Evolutionary conservation across 2,113 vertebrate species (phyloP), one percentile per base, ranked within the genome.

Genomic region (Apus apus): DNA sequence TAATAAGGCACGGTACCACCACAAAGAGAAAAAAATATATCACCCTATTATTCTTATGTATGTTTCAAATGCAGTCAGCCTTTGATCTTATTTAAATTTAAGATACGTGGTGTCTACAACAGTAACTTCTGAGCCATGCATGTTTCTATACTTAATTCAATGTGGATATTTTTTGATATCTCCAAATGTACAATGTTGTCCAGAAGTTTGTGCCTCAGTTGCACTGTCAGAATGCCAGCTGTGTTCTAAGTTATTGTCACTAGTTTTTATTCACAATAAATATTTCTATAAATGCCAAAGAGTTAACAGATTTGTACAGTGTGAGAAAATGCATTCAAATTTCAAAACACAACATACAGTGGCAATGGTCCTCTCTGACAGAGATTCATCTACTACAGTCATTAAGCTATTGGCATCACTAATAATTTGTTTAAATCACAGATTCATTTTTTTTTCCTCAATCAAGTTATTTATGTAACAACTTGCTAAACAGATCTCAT

Each of bases 1-100:
- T 94, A 96, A 93, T 65, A 95, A 96, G 75, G 61, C 89, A 81
- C 56, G 45, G 57, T 34, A 89, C 48, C 51, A 94, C 71, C 78
- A 94, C 78, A 93, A 75, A 76, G 48, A 76, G 53, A 60, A 6
- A 83, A 65, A 62, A 46, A 78, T 57, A 27, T 87, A 92, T 89
- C 71, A 45, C 36, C 16, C 85, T 81, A 90, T 91, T 82, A 89
- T 94, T 89, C 79, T 82, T 89, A 96, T 82, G 90, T 85, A 88
- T 21, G 15, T 95, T 95, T 94, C 87, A 88, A 95, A 91, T 46
- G 65, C 61, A 96, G 82, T 56, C 93, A 93, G 86, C 29, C 87
- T 94, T 96, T 96, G 94, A 96, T 96, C 94, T 92, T 94, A 96
- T 94, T 95, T 94, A 90, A 95, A 94, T 94, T 74, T 78, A 72